Evolutionary conservation across 1,140 invertebrate genomes (phyloP).

Genomic region (Nephila pilipes): DNA sequence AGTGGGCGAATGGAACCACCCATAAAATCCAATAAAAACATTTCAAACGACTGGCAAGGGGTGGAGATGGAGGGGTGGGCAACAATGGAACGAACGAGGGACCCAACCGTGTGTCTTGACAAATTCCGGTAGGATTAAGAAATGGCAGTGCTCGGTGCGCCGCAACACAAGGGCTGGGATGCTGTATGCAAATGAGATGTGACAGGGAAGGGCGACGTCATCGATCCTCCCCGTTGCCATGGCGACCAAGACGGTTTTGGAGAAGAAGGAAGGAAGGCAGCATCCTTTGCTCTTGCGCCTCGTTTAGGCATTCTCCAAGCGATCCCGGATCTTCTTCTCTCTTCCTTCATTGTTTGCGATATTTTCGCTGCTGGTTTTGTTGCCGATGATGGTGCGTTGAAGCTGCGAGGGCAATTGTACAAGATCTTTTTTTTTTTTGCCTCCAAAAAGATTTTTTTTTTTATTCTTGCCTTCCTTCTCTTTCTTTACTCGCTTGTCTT

Average conservation of each 20-base stretch:
- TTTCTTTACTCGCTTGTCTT: neutral
- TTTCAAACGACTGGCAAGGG: conserved; percentile 72
- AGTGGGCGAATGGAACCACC: conserved; percentile 76
- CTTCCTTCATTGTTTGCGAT: conserved; percentile 24
- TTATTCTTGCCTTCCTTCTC: neutral
- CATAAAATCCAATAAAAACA: conserved; percentile 77
- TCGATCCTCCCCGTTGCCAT: conserved; percentile 61
- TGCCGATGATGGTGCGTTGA: conserved; percentile 32
- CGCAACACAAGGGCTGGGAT: conserved; percentile 71
- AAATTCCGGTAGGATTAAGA: conserved; percentile 67
- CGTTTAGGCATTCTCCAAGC: conserved; percentile 30
- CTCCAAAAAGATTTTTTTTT: neutral
- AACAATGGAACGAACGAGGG: neutral
- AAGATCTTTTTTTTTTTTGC: conserved; percentile 10
- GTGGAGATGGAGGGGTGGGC: neutral
- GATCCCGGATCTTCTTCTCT: conserved; percentile 27
- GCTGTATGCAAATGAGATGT: conserved; percentile 77
- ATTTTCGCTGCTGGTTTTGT: conserved; percentile 22
- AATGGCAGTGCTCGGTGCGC: conserved; percentile 71
- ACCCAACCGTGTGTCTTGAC: conserved; percentile 67
- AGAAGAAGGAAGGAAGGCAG: neutral
- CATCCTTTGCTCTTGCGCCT: conserved; percentile 61
- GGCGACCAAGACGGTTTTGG: conserved; percentile 64
- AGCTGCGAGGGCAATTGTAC: conserved; percentile 20
- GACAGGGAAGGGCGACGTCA: conserved; percentile 74